Evolutionary conservation across 2,797 vertebrate species (phyloP).

Genomic region (Centropyge bicolor): DNA sequence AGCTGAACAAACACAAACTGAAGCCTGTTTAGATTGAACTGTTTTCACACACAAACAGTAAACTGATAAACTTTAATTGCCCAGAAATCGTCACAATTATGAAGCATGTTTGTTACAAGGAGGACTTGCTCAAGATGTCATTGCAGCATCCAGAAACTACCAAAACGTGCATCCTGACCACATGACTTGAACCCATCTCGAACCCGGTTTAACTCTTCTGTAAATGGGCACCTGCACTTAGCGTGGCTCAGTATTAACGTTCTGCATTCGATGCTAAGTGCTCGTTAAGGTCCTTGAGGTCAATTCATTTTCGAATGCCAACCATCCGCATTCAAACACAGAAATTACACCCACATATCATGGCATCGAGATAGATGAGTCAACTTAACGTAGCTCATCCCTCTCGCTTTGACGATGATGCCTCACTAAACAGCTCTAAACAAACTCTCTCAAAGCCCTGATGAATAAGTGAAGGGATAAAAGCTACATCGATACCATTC

Average conservation of each 20-base stretch:
- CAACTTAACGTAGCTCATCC: conserved; percentile 57
- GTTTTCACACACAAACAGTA: neutral
- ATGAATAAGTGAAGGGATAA: conserved; percentile 86
- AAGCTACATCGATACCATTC: conserved; percentile 84
- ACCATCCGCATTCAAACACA: conserved; percentile 64
- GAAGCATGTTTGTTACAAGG: neutral
- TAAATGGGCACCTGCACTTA: conserved; percentile 71
- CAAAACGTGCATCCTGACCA: conserved; percentile 10
- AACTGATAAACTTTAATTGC: conserved; percentile 4
- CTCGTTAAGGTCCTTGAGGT: conserved; percentile 71
- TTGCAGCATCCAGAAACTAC: neutral
- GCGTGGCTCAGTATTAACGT: conserved; percentile 52
- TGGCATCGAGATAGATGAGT: conserved; percentile 60
- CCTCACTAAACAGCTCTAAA: conserved; percentile 81
- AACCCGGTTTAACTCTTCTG: conserved; percentile 30
- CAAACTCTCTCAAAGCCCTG: conserved; percentile 80
- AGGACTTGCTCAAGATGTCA: neutral
- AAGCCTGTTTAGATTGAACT: neutral
- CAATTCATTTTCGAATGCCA: conserved; percentile 71
- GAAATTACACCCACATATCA: conserved; percentile 60
- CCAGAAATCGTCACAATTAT: conserved; percentile 10
- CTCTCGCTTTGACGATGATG: conserved; percentile 58
- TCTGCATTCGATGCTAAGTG: conserved; percentile 68
- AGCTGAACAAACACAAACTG: neutral
- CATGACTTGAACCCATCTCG: conserved; percentile 22